A percentile compares a stretch with the other conserved stretches of the same genome.
Conservation (phyloP, 2,797 vertebrate genomes). For the Petrocephalus schoutedeni region DNA sequence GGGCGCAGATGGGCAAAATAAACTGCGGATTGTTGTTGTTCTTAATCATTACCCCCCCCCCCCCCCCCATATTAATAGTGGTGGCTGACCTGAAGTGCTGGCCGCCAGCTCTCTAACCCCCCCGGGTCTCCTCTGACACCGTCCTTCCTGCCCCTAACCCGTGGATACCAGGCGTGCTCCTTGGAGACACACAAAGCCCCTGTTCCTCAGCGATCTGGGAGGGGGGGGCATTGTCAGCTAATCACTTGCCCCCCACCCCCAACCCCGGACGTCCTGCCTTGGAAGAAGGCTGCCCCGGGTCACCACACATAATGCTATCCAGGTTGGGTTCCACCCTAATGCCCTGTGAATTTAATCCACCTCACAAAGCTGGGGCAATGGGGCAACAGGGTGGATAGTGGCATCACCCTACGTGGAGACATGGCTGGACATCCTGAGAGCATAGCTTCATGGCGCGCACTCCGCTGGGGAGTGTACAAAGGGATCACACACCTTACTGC, state of each 20-base stretch:
- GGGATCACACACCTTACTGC: background rate
- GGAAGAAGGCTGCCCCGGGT: slow-evolving; percentile 13
- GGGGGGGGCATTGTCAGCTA: slow-evolving; percentile 18
- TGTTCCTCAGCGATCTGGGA: background rate
- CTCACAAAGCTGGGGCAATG: slow-evolving; percentile 9
- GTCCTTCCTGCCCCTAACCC: background rate
- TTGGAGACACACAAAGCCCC: slow-evolving; percentile 13
- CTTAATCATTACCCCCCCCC: background rate
- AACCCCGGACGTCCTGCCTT: background rate
- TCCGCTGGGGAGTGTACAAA: background rate
- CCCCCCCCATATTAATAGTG: background rate
- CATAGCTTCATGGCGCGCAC: background rate
- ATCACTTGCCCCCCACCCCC: background rate
- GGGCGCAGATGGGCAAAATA: background rate
- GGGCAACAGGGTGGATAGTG: background rate
- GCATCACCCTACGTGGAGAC: background rate
- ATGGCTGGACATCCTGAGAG: background rate
- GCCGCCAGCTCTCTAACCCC: background rate
- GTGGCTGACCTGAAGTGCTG: background rate
- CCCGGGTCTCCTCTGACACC: background rate
- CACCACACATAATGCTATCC: slow-evolving; percentile 10
- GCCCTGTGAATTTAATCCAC: slow-evolving; percentile 16
- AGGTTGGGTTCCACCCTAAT: slow-evolving; percentile 9
- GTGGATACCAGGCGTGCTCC: background rate
- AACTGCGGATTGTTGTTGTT: background rate